Evolutionary conservation across 2,888 invertebrate genomes (phyloP), one percentile per base, ranked within the genome.

Genomic region (Lordiphosa andalusiaca): DNA sequence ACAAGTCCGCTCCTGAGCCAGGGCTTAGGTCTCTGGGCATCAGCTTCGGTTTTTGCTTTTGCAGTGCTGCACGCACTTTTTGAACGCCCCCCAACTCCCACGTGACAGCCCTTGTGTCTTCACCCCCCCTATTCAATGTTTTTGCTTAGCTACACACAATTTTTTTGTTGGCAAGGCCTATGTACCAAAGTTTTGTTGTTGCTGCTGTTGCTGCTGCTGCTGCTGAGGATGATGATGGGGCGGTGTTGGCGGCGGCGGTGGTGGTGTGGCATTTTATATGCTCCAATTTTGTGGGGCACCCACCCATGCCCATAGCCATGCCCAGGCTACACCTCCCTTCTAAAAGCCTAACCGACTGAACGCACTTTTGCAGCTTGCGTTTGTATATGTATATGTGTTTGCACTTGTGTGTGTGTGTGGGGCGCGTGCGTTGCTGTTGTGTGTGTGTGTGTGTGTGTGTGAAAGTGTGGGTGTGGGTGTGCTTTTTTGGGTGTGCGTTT

Each of bases 341-440:
- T 44, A 58, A 59, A 53, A 58, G 54, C 42, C 53, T 38, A 50
- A 30, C 42, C 44, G 19, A 35, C 46, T 44, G 58, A 84, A 84
- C 82, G 82, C 82, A 82, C 82, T 82, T 82, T 84, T 84, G 82
- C 82, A 82, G 81, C 74, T 65, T 77, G 77, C 74, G 83, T 51
- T 78, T 75, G 66, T 61, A 41, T 69, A 16, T 61, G 25, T 51
- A 10, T 47, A 4, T 51, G 7, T 37, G 30, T 50, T 19, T 39
- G 16, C 33, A 16, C 51, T 33, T 44, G 38, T 35, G 33, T 53
- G 37, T 63, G 46, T 55, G 58, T 46, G 44, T 53, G 50, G 62
- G 60, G 75, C 48, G 54, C 51, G 42, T 57, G 67, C 39, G 53
- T 55, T 52, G 44, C 19, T 40, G 4, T 16, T 35, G 56, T 48